Percentiles rank a stretch among this genome's conserved stretches.
These are phyloP conservation scores for Rhinoptilus africanus DNA, from an alignment of 2,113 vertebrate species.

Conservation along the genomic window DNA sequence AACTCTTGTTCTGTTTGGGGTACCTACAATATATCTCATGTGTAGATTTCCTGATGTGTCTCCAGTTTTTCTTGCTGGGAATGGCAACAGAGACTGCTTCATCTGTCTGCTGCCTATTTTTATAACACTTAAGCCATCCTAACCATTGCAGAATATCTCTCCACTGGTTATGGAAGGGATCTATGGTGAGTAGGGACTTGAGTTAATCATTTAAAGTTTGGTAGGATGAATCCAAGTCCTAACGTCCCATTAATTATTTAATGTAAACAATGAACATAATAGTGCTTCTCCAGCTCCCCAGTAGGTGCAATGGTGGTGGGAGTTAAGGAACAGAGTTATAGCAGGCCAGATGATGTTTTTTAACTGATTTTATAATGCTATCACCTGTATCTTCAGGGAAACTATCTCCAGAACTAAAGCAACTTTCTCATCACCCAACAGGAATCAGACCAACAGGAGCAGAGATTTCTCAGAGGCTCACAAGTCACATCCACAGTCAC, in stretches of 20 bases:
- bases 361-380: neutral
- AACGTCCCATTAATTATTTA: neutral
- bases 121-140: neutral
- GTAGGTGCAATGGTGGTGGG: neutral
- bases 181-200: neutral
- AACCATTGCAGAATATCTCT: neutral
- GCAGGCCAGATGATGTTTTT: neutral
- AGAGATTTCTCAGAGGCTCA: neutral
- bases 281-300: neutral
- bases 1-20: neutral
- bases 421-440: neutral
- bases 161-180: neutral
- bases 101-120: neutral
- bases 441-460: neutral
- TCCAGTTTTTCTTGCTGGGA: neutral
- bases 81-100: neutral
- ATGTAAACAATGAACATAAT: neutral
- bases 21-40: accelerated
- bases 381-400: neutral
- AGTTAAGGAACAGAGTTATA: neutral
- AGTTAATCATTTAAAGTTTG: neutral
- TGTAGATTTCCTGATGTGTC: neutral
- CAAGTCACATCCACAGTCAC: neutral
- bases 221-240: neutral
- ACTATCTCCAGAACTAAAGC: neutral